Conservation (phyloP, 2,113 vertebrate genomes). For the Rhinogobius similis region DNA sequence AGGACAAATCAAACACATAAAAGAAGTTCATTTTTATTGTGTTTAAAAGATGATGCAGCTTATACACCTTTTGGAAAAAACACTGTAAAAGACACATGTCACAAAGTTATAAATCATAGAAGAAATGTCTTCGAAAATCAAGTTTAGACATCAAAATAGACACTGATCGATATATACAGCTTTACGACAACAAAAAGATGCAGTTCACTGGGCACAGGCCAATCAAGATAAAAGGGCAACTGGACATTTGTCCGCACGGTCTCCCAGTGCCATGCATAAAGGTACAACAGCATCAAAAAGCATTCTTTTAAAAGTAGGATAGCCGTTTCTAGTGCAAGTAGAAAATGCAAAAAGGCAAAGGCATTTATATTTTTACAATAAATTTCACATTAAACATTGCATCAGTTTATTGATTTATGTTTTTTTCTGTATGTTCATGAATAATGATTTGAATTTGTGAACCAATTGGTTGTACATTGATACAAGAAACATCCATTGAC, state of each 20-base stretch:
- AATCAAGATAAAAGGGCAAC: slow-evolving; percentile 25
- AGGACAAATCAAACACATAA: slow-evolving; percentile 21
- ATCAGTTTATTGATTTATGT: not conserved
- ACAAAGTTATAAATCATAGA: slow-evolving; percentile 68
- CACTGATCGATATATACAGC: slow-evolving; percentile 66
- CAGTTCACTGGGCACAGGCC: slow-evolving; percentile 49
- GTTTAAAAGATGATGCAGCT: slow-evolving; percentile 61
- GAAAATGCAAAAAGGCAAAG: slow-evolving; percentile 15
- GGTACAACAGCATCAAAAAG: too few species aligned
- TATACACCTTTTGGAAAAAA: slow-evolving; percentile 56
- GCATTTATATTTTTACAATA: not conserved
- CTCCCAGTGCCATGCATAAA: not conserved
- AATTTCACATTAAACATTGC: not conserved
- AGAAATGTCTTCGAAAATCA: slow-evolving; percentile 56
- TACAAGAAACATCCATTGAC: not conserved
- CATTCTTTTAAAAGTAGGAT: slow-evolving; percentile 13
- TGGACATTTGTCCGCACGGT: not conserved
- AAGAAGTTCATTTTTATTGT: slow-evolving; percentile 48
- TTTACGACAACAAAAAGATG: slow-evolving; percentile 51
- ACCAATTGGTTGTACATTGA: not conserved
- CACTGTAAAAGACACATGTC: slow-evolving; percentile 57
- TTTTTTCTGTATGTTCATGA: not conserved
- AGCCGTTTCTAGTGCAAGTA: slow-evolving; percentile 32
- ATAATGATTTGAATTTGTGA: not conserved
- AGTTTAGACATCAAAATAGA: slow-evolving; percentile 54